Conservation (phyloP, 2,797 vertebrate species). For the Zenarchopterus dispar region DNA sequence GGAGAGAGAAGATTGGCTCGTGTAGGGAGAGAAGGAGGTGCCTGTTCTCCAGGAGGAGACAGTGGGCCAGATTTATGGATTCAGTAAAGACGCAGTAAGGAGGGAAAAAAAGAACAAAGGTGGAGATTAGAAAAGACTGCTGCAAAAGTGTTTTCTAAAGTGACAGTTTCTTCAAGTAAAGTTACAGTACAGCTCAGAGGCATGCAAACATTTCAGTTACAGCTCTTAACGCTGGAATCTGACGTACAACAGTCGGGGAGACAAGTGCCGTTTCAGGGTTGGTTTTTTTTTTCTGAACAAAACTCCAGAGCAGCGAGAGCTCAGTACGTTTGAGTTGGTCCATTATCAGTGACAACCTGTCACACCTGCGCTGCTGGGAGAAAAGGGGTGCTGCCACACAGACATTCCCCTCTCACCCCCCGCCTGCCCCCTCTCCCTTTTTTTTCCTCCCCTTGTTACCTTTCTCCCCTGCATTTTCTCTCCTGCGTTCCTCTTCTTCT, state of each 20-base stretch:
- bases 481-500: slow-evolving; percentile 69
- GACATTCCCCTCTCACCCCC: slow-evolving; percentile 48
- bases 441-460: slow-evolving; percentile 71
- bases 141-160: slow-evolving; percentile 34
- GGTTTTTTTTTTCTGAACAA: slow-evolving; percentile 5
- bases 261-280: not conserved
- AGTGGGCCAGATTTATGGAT: slow-evolving; percentile 55
- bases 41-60: slow-evolving; percentile 50
- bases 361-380: slow-evolving; percentile 63
- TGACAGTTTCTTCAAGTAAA: slow-evolving; percentile 27
- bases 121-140: slow-evolving; percentile 23
- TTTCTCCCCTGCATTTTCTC: slow-evolving; percentile 58
- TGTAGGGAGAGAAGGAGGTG: slow-evolving; percentile 57
- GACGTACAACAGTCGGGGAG: slow-evolving; percentile 7
- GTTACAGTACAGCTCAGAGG: slow-evolving; percentile 14
- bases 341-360: slow-evolving; percentile 36
- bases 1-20: slow-evolving; percentile 63
- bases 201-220: not conserved
- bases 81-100: slow-evolving; percentile 8
- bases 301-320: slow-evolving; percentile 8
- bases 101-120: slow-evolving; percentile 41
- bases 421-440: slow-evolving; percentile 52
- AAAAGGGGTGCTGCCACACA: slow-evolving; percentile 43
- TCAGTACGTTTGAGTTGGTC: slow-evolving; percentile 12
- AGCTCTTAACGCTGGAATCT: not conserved